A percentile compares a stretch with the other conserved stretches of the same genome.
Conservation (phyloP, 2,888 invertebrate genomes). For the Diadegma fenestrale region DNA sequence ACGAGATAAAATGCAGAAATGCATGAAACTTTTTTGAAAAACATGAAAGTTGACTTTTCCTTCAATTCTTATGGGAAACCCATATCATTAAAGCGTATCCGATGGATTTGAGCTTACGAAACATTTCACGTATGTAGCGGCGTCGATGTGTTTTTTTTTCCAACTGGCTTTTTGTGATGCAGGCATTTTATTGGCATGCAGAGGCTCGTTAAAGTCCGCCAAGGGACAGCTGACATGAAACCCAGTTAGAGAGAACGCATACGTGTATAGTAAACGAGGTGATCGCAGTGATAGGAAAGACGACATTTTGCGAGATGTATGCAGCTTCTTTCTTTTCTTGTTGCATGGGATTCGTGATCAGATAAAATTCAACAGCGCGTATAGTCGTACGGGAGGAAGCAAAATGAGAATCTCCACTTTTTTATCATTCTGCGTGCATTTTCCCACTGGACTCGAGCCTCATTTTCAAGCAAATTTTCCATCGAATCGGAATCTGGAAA, state of each 20-base stretch:
- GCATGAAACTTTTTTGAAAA: background rate
- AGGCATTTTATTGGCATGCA: constrained; percentile 29
- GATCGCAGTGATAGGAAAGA: constrained; percentile 42
- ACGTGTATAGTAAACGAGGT: constrained; percentile 38
- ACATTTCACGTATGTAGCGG: constrained; percentile 1
- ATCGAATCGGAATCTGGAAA: background rate
- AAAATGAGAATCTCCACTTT: background rate
- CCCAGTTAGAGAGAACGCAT: constrained; percentile 10
- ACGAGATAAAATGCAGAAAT: background rate
- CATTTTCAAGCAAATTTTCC: background rate
- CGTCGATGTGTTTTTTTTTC: constrained; percentile 17
- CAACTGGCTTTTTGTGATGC: background rate
- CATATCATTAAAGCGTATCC: constrained; percentile 7
- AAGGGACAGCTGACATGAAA: constrained; percentile 47
- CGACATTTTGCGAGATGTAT: constrained; percentile 21
- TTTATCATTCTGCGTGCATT: background rate
- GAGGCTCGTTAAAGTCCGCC: constrained; percentile 50
- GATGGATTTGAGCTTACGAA: constrained; percentile 31
- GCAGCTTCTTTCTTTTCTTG: constrained; percentile 21
- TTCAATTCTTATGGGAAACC: background rate
- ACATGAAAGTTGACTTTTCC: background rate
- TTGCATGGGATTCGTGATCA: constrained; percentile 42
- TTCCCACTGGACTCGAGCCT: background rate
- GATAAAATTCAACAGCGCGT: constrained; percentile 54
- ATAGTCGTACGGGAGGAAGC: background rate